A percentile compares a stretch with the other conserved stretches of the same genome.
phyloP scores from a whole-genome alignment of 2,113 vertebrate species.

The Silurus asotus region DNA sequence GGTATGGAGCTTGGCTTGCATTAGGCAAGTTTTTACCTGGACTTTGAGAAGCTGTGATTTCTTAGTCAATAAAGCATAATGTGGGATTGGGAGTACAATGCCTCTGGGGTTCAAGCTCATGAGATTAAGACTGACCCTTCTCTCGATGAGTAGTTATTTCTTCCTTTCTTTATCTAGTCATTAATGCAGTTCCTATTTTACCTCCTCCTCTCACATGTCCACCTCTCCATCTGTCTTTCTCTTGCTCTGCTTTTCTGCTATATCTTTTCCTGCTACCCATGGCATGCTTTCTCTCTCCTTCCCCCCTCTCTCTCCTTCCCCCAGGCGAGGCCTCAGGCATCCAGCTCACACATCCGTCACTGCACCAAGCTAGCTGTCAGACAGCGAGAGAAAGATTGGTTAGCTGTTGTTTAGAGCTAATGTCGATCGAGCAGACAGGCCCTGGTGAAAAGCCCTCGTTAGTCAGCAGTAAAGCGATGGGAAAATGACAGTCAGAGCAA shows the following conservation, averaged over 20 bases:
- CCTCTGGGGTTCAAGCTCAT: conserved; percentile 11
- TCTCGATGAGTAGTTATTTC: not conserved
- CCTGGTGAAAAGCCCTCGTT: conserved; percentile 43
- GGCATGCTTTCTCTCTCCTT: conserved; percentile 4
- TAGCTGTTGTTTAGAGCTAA: conserved; percentile 45
- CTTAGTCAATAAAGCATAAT: conserved; percentile 7
- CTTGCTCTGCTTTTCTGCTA: not conserved
- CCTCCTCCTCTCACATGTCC: not conserved
- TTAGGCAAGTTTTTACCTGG: not conserved
- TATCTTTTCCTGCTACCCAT: not conserved
- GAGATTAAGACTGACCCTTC: conserved; percentile 3
- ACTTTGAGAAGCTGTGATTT: not conserved
- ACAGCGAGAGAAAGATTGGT: conserved; percentile 40
- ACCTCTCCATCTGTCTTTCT: not conserved
- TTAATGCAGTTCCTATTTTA: conserved; percentile 18
- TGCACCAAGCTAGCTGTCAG: conserved; percentile 34
- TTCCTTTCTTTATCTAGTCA: conserved; percentile 24
- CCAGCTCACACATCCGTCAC: conserved; percentile 34
- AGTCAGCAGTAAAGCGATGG: conserved; percentile 37
- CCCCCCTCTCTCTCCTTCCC: conserved; percentile 33
- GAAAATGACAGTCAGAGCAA: conserved; percentile 19
- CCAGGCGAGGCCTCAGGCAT: conserved; percentile 41
- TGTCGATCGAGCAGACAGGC: conserved; percentile 42
- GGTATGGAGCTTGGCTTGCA: not conserved
- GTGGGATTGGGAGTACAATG: not conserved